Conservation (phyloP, 2,888 invertebrate genomes). For the Drosophila mettleri region DNA sequence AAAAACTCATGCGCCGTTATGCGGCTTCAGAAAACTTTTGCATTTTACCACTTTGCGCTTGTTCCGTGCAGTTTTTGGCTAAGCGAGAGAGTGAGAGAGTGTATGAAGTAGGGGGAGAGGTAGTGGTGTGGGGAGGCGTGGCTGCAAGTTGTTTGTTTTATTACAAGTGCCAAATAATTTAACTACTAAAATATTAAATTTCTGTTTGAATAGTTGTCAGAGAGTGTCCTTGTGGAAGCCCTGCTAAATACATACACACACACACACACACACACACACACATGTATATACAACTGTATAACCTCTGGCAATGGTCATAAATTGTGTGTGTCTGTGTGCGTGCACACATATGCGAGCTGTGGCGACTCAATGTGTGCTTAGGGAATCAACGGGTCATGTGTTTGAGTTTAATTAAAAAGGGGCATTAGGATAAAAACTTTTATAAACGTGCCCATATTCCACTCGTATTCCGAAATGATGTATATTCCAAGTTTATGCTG, state of each 20-base stretch:
- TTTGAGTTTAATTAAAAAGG: conserved; percentile 79
- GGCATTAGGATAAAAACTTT: conserved; percentile 66
- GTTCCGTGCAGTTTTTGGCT: conserved; percentile 41
- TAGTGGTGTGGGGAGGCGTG: conserved; percentile 14
- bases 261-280: too few species aligned
- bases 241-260: not conserved
- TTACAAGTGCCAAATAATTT: conserved; percentile 81
- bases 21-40: conserved; percentile 71
- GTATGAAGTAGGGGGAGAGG: not conserved
- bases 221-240: conserved; percentile 36
- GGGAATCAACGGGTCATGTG: conserved; percentile 75
- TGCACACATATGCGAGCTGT: conserved; percentile 26
- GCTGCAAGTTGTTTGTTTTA: conserved; percentile 76
- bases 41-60: conserved; percentile 78
- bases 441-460: conserved; percentile 32
- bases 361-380: conserved; percentile 75
- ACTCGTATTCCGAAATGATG: conserved; percentile 52
- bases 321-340: conserved; percentile 38
- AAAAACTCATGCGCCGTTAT: conserved; percentile 32
- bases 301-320: conserved; percentile 62
- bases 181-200: conserved; percentile 82
- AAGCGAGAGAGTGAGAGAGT: not conserved
- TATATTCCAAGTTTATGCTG: conserved; percentile 38
- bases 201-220: conserved; percentile 77
- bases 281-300: conserved; percentile 12